Evolutionary conservation across 2,888 invertebrate species (phyloP).

Genomic region (Troglohyphantes excavatus): DNA sequence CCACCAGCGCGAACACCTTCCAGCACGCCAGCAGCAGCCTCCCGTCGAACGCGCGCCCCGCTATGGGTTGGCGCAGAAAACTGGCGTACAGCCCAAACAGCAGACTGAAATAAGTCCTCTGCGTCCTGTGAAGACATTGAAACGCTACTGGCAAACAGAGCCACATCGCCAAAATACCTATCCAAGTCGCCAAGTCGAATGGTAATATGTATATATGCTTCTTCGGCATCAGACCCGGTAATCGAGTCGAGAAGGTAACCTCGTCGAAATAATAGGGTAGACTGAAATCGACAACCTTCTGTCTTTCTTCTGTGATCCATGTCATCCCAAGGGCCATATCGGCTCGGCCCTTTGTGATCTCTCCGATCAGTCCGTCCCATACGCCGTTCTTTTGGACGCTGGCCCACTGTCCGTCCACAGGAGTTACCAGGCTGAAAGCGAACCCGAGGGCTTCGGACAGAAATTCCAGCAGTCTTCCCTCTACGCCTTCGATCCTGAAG

Average conservation of each 20-base stretch:
- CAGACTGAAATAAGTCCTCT: neutral
- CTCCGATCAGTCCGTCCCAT: neutral
- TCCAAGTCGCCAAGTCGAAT: neutral
- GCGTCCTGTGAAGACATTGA: neutral
- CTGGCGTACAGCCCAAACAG: neutral
- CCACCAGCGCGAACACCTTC: neutral
- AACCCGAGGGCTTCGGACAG: neutral
- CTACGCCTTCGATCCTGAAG: neutral
- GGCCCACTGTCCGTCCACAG: neutral
- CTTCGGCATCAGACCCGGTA: neutral
- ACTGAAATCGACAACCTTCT: conserved; percentile 6
- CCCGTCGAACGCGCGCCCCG: neutral
- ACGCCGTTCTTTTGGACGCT: neutral
- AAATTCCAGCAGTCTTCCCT: neutral
- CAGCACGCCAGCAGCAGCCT: neutral
- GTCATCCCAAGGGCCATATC: conserved; percentile 4
- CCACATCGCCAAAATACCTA: neutral
- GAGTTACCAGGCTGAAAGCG: neutral
- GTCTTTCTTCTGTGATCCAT: neutral
- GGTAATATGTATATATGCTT: neutral
- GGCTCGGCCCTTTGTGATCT: neutral
- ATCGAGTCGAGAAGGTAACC: conserved; percentile 5
- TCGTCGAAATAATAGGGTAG: conserved; percentile 1
- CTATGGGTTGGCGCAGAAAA: neutral
- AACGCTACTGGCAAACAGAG: neutral